Evolutionary conservation across 2,888 invertebrate species (phyloP), one percentile per base, ranked within the genome.

Genomic region (Glaucopsyche alexis): DNA sequence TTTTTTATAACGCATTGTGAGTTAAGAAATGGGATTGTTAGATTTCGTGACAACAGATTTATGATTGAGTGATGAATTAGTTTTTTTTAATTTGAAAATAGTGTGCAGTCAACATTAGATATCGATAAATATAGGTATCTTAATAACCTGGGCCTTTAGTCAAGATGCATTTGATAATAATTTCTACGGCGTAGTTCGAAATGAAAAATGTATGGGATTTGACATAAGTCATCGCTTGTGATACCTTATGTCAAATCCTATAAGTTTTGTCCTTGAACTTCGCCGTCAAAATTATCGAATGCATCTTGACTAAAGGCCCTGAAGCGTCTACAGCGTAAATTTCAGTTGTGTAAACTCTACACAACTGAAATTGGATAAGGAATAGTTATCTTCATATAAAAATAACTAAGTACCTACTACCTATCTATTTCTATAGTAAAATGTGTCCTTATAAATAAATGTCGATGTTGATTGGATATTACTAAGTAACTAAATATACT

Each of bases 1-100:
- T 75, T 78, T 76, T 69, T 75, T 90, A 89, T 87, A 89, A 89
- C 81, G 91, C 86, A 91, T 91, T 91, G 92, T 91, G 91, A 92
- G 87, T 83, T 82, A 81, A 81, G 81, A 75, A 78, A 78, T 75
- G 78, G 82, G 81, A 82, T 29, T 84, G 81, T 81, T 79, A 82
- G 83, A 81, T 80, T 80, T 86, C 83, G 83, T 86, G 86, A 84
- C 84, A 85, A 83, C 78, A 76, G 74, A 83, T 85, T 85, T 84
- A 71, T 75, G 71, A 29, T 47, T 72, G 60, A 64, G 71, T 29
- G 29, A 29, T 8, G 55, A 50, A 47, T 71, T 13, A 29, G 14
- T 69, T 16, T 16, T 16, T 45, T 67, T 42, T 42, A 1, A 7
- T 42, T 8, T 8, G 42, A 42, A n/a, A n/a, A 13, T 45, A 45